Conservation (phyloP, 2,797 vertebrate species). For the Gambelia wislizenii region DNA sequence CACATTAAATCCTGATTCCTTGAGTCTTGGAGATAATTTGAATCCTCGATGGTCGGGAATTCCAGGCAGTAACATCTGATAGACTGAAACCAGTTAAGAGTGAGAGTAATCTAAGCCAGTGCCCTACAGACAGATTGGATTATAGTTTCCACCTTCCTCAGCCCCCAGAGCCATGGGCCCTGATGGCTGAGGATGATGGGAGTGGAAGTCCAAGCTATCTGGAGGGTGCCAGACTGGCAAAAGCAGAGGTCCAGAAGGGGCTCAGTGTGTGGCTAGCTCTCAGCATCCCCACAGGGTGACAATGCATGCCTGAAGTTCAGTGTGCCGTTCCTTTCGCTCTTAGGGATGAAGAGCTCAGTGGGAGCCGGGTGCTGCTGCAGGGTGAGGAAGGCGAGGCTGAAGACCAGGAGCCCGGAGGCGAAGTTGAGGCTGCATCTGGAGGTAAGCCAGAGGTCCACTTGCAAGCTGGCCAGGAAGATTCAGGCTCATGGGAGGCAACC, state of each 20-base stretch:
- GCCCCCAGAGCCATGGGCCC: background rate
- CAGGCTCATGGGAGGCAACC: background rate
- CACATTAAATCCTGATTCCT: too few relatives aligned
- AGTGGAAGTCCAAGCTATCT: background rate
- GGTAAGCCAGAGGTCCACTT: background rate
- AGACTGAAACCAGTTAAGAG: too few relatives aligned
- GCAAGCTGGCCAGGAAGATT: background rate
- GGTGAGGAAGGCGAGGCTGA: slow-evolving; percentile 28
- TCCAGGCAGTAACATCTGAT: too few relatives aligned
- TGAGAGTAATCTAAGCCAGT: too few relatives aligned
- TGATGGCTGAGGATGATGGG: background rate
- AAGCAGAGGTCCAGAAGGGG: too few relatives aligned
- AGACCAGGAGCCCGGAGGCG: slow-evolving; percentile 71
- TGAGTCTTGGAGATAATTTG: too few relatives aligned
- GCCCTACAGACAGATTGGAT: background rate
- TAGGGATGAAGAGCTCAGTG: background rate
- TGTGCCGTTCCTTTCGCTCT: background rate
- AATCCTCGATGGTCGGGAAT: too few relatives aligned
- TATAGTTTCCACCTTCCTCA: background rate
- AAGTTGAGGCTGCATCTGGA: slow-evolving; percentile 5
- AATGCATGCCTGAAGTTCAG: background rate
- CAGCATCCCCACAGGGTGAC: background rate
- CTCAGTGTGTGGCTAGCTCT: too few relatives aligned
- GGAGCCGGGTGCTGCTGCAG: background rate
- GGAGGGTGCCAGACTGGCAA: too few relatives aligned